Base-by-base conservation (phyloP, 2,797 vertebrate species). In the Cuniculus paca region DNA sequence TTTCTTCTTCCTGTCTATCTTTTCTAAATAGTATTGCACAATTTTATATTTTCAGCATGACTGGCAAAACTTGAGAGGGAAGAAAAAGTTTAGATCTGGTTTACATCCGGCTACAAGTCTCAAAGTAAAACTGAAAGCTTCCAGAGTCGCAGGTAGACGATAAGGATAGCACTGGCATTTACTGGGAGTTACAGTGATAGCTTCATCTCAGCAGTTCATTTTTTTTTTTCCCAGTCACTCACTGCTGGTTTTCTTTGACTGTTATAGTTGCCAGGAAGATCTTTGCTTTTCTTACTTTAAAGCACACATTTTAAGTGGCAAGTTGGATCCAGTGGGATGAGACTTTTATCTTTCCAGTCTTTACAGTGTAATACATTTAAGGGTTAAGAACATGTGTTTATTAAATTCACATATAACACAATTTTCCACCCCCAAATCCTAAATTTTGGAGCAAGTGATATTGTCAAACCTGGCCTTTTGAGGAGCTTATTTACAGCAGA, bases 181-280 rank as follows among this genome's bases (percentile, higher is more conserved):
- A 50, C 92, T 92, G 84, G 92, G 86, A 93, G 88, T 92, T 68
- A 88, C 7, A 0, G 0, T 78, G 91, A 79, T 14, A 92, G 5
- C 22, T 90, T 28, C 93, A 0, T 95, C 95, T 95, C 72, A 93
- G 92, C 95, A 83, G 48, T 92, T 96, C 1, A 16, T 80, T 75
- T 54, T 86, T 75, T 58, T 88, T 58, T 54, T 2, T 2, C 63
- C 68, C 68, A 84, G 65, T 4, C 85, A 68, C 90, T 95, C 83
- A 68, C 91, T 95, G 91, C 96, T 97, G 92, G 58, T 93, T 97
- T 98, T 97, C 91, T 95, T 93, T 96, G 77, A 93, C 87, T 98
- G 14, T 1, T 34, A 5, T 54, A 58, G 80, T 82, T 94, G 96
- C 95, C 93, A 85, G 95, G 39, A 97, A 70, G 48, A 97, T 92